Evolutionary conservation across 2,888 invertebrate species (phyloP), one percentile per base, ranked within the genome.

Genomic region (Synanthedon andrenaeformis): DNA sequence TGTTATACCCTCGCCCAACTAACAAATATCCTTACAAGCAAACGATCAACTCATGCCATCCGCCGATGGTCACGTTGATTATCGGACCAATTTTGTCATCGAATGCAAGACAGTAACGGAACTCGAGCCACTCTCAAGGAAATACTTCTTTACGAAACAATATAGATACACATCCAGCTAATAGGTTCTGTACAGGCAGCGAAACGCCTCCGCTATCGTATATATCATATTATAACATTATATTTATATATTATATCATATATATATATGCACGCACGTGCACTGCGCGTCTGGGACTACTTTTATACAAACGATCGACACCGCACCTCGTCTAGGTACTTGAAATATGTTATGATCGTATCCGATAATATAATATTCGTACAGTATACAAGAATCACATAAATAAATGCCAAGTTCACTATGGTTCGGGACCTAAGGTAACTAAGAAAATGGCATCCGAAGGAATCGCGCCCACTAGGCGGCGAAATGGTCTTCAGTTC

Each of bases 361-460:
- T 72, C 35, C 35, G 35, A 79, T 82, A 73, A 77, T 73, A 72
- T 76, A 79, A 79, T 80, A 82, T 78, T 81, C 74, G 78, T 76
- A 79, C 70, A 78, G 74, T 78, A 76, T 74, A 74, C 70, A 81
- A 76, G 74, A 79, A 85, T 83, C 82, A 84, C 83, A 83, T 79
- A 79, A 83, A 82, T 85, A 86, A 86, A 86, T 86, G 86, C 86
- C 85, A 82, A 75, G 82, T 81, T 82, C 77, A 79, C 76, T 82
- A 83, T 79, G 82, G 81, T 81, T 80, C 73, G 69, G 76, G 76
- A 82, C 78, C 82, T 84, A 83, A 70, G 85, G 85, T 86, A 86
- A 86, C 83, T 85, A 79, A 83, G 82, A 79, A 77, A 82, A 85
- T 85, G 86, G 85, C 86, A 84, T 83, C 75, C 70, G 74, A 82